Base-by-base conservation (phyloP, 2,797 vertebrate genomes). In the Rousettus madagascariensis region DNA sequence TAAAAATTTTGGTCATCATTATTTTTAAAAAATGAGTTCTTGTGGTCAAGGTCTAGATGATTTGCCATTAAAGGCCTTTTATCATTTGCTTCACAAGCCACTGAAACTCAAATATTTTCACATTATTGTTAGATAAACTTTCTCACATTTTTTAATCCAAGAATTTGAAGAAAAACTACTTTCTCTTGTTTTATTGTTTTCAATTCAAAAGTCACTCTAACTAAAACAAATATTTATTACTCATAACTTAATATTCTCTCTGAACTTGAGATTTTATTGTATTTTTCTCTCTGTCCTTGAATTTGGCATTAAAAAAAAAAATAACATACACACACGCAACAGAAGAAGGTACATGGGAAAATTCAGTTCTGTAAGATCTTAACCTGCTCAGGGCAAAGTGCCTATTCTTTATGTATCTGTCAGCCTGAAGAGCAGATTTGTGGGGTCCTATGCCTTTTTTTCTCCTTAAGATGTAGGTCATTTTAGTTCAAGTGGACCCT, bases 111-210 rank as follows among this genome's bases (percentile, higher is more conserved):
- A 91, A 79, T 46, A 74, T 92, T 55, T 80, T 74, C 24, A 57
- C 59, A 92, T 55, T 91, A 91, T 97, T 96, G 85, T 93, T 83
- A 88, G 87, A 97, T 97, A 97, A 96, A 79, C 63, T 95, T 96
- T 55, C 71, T 96, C 84, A 94, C 92, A 61, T 61, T 88, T 95
- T 97, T 80, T 77, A n/a, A 92, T 66, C 55, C 86, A 79, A 66
- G 84, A 59, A 97, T 96, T 94, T 72, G 89, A 94, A 97, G 92
- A 51, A 97, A 96, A 96, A 83, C 30, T 46, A 46, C 66, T 86
- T 83, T 97, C 97, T 83, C 66, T 96, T 93, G 61, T 78, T 98
- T 83, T 86, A 86, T 53, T 97, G 97, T 74, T 94, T 96, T 96
- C 94, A 91, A 96, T 77, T 83, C 90, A 94, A 79, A 84, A 95